Evolutionary conservation across 2,888 invertebrate species (phyloP), one percentile per base, ranked within the genome.

Genomic region (Drosophila quinaria): DNA sequence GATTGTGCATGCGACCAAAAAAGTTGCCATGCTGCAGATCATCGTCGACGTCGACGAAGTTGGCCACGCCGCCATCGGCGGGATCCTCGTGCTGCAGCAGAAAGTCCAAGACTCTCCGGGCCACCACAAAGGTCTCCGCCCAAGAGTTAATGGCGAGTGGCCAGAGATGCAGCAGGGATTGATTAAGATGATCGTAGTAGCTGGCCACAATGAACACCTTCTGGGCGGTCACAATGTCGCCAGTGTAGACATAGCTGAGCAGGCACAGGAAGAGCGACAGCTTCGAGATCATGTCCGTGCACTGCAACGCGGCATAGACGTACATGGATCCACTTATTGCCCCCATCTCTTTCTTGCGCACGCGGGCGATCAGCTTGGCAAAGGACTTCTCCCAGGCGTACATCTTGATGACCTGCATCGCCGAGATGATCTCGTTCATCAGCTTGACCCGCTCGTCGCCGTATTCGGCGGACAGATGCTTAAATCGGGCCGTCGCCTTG

Each of bases 351-450:
- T 95, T 95, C 83, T 95, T 94, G 81, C 98, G 94, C 0, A 97
- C 95, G 33, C 94, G 92, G 1, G 95, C 95, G 4, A 98, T 95
- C 35, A 97, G 93, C 52, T 94, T 94, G 0, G 95, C 95, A 88
- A 97, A 97, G 0, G 96, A 96, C 41, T 94, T 94, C 92, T 97
- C 97, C 96, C 97, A 97, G 0, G 96, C 96, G 89, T 97, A 97
- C 97, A 97, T 97, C 91, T 97, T 97, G 81, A 97, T 96, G 0
- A 97, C 96, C 74, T 96, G 95, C 87, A 97, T 96, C 1, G 96
- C 97, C 44, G 95, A 94, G n/a, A 97, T 95, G 0, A 97, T 96
- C 91, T 97, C 98, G 90, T 96, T 97, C 97, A 98, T 98, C 0
- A 98, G 92, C 33, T 96, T 94, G 2, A 98, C 96, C 4, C 98